Evolutionary conservation across 2,888 invertebrate genomes (phyloP), one percentile per base, ranked within the genome.

Genomic region (Ophion obscuratus): DNA sequence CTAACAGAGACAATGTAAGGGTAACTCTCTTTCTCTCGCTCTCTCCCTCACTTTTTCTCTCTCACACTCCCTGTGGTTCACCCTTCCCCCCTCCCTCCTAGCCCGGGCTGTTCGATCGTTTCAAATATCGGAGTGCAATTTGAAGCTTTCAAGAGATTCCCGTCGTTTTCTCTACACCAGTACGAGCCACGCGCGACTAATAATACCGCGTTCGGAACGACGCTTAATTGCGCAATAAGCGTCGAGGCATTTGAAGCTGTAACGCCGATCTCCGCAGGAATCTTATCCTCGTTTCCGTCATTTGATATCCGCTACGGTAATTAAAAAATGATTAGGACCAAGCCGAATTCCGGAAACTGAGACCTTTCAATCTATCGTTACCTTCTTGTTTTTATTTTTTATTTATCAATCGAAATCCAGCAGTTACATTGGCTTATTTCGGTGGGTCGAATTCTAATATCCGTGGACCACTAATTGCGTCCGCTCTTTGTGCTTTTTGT

Each of bases 141-240:
- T 75, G 66, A 75, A 74, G 75, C 74, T 77, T 62, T 31, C 62
- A 74, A 57, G 73, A 64, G 77, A 81, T 85, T 68, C 77, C 68
- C 40, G 64, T 62, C 53, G 36, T 20, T 44, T 74, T 75, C 20
- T 77, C 66, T 40, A 44, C 20, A 61, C 7, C n/a, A n/a, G 59
- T 61, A 61, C 61, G 74, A 74, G 61, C 61, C 74, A 61, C 64
- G 57, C 67, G 59, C 44, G 67, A 81, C 74, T 81, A 81, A 81
- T 81, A 81, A 81, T 61, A 81, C 53, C 66, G 44, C 57, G 61
- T 24, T 44, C 73, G 44, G 66, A 80, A 76, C 76, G 73, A 80
- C 76, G 76, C 61, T 86, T 86, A 80, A 83, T 83, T 77, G 76
- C 85, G 83, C 80, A 80, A 86, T 86, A 83, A 80, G 59, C 76